Base-by-base conservation (phyloP, 2,888 invertebrate genomes). In the Lapara coniferarum region DNA sequence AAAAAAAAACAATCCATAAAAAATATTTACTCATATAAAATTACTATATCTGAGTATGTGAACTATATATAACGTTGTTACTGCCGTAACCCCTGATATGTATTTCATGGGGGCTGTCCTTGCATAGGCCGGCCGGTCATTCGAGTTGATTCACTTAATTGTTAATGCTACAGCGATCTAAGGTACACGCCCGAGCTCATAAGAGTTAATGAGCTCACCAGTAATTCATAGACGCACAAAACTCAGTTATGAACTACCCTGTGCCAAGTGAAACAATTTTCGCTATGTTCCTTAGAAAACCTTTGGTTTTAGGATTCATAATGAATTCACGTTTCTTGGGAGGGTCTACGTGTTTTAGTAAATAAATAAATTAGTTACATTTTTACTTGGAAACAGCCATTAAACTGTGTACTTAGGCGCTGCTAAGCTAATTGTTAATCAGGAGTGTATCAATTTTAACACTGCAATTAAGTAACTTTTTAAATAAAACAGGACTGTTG, bases 131-230 rank as follows among this genome's bases (percentile, higher is more conserved):
- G 73, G 77, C 77, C 76, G 79, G 83, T 55, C 55, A 52, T 58
- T 66, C 51, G 55, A 46, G 81, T 84, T 82, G 81, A 86, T 86
- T 87, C 87, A 85, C 89, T 91, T 87, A 87, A 89, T 90, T 89
- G 88, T 89, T 89, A 89, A 90, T 86, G 84, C 85, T 79, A 84
- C 84, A 86, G 85, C 87, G 87, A 89, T 89, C 87, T 88, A 85
- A 85, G 83, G 71, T 72, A 77, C 77, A 80, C 80, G 80, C 81
- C 76, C 75, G 73, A 78, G 83, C 86, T 86, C 85, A 88, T 90
- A 83, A 89, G 88, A 90, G 89, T 90, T 92, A 92, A 92, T 91
- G 90, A 90, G 91, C 88, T 87, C 85, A 78, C 86, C 83, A 84
- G 87, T 90, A 90, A 91, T 90, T 91, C 88, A 90, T 88, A 86